Evolutionary conservation across 2,113 vertebrate species (phyloP), one percentile per base, ranked within the genome.

Genomic region (Drymodes brunneopygia): DNA sequence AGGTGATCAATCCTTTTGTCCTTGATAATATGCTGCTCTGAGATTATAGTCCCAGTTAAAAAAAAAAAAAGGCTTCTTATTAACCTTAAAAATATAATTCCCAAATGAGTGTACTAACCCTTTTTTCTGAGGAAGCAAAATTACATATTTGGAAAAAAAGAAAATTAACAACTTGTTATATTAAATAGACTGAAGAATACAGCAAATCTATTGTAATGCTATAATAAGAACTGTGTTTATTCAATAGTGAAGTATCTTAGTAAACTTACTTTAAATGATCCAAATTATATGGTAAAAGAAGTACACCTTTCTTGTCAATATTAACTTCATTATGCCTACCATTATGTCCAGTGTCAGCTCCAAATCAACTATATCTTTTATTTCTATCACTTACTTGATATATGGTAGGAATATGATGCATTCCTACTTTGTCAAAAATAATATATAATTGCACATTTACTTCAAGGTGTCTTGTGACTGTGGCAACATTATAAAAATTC

Each of bases 61-160:
- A 58, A 50, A 44, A 19, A 10, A 12, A 13, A 14, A 78, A 72
- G 33, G 0, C 2, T 28, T 2, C 2, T 40, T 51, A 53, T 77
- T 62, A 57, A 3, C 15, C 75, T 56, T 22, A 70, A 64, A 83
- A 20, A 25, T 38, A n/a, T 21, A 6, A 51, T 51, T 89, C 20
- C 4, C 6, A 75, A 66, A 77, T 75, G 4, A 57, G 2, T 53
- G 2, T 15, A 62, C 4, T 47, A 57, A 2, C 3, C 2, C 2
- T 27, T 33, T 80, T 57, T 75, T 44, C 42, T 57, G 16, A 71
- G n/a, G 8, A 21, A 75, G 16, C 4, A 81, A 75, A 71, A 27
- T 29, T 61, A 62, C 6, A 10, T 57, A 58, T 80, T 80, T 66
- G 10, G 13, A 28, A 40, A 19, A 40, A 33, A 57, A 47, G 2